Conservation (phyloP, 2,888 invertebrate genomes). For the Anthophora plumipes region DNA sequence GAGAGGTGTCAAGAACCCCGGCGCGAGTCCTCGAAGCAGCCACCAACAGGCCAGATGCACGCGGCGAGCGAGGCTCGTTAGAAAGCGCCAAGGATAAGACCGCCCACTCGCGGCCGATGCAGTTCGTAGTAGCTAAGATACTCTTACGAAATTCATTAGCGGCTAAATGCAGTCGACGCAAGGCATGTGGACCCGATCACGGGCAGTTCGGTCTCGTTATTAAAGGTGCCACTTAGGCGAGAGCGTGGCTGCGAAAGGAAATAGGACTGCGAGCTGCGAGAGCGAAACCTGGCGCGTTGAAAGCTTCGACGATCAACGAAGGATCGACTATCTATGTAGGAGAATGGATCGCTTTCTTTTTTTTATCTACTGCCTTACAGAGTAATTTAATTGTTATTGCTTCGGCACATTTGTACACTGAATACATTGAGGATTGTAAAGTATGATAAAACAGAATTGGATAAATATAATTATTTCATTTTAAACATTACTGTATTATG, state of each 20-base stretch:
- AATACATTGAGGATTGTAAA: too few species aligned
- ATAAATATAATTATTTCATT: too few species aligned
- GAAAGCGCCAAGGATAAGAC: constrained; percentile 78
- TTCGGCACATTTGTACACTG: too few species aligned
- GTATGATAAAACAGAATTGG: too few species aligned
- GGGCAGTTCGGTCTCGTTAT: constrained; percentile 56
- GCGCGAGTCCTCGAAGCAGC: constrained; percentile 12
- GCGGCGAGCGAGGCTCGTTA: constrained; percentile 57
- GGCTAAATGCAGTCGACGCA: constrained; percentile 63
- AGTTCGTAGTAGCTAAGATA: constrained; percentile 69
- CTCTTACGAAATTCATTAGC: constrained; percentile 78
- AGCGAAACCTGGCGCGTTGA: constrained; percentile 18
- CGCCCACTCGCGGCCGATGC: constrained; percentile 73
- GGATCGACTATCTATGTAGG: background rate
- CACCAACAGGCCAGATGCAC: constrained; percentile 28
- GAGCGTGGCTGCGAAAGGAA: constrained; percentile 15
- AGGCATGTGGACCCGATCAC: constrained; percentile 62
- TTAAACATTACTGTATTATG: too few species aligned
- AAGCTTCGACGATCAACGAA: constrained; percentile 16
- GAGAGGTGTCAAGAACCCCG: constrained; percentile 25
- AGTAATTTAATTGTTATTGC: too few species aligned
- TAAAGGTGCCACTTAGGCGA: constrained; percentile 41
- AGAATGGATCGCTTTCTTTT: background rate
- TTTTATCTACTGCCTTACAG: background rate
- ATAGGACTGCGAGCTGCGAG: background rate